A percentile compares a stretch with the other conserved stretches of the same genome.
phyloP scores from a whole-genome alignment of 2,113 vertebrate species.

The Melospiza georgiana region DNA sequence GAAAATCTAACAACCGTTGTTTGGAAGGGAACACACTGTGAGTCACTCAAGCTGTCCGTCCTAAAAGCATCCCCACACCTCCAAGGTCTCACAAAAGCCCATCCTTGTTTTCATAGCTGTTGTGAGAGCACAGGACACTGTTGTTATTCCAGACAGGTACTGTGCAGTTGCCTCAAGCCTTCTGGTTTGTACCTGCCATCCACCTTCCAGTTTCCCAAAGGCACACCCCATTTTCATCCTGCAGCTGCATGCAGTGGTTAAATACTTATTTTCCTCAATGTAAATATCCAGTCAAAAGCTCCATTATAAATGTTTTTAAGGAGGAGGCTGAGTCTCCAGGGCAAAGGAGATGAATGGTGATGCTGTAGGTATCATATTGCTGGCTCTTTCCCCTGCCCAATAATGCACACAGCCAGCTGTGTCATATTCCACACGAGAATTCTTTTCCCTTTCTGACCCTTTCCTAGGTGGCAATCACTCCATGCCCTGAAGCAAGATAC shows the following conservation, averaged over 20 bases:
- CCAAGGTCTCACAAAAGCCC: background rate
- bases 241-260: background rate
- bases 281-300: background rate
- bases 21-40: background rate
- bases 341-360: background rate
- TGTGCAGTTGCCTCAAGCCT: background rate
- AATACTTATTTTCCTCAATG: background rate
- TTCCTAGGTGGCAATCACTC: background rate
- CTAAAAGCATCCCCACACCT: background rate
- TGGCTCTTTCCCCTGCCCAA: background rate
- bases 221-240: background rate
- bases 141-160: background rate
- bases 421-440: background rate
- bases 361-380: background rate
- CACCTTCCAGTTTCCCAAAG: conserved; percentile 2
- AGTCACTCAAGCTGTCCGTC: background rate
- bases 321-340: background rate
- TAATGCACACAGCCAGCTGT: background rate
- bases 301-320: background rate
- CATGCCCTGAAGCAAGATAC: background rate
- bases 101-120: background rate
- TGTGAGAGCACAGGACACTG: background rate
- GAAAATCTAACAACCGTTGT: background rate
- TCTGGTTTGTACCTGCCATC: background rate
- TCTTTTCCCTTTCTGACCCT: background rate